These are phyloP conservation scores for Prenolepis imparis DNA, from an alignment of 2,888 invertebrate genomes.

Conservation along the genomic window DNA sequence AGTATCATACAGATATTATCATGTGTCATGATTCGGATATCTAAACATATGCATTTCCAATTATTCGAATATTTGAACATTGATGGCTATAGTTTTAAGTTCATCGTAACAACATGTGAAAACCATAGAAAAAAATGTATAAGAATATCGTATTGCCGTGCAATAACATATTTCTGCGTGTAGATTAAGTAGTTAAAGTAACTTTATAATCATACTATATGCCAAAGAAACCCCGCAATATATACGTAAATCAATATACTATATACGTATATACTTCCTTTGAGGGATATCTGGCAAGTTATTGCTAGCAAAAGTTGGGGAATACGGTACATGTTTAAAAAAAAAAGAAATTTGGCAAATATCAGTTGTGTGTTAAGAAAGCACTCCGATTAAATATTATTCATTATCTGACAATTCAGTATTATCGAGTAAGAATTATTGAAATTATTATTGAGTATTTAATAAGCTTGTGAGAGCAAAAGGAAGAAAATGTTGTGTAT, in stretches of 20 bases:
- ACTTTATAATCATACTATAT: conserved; percentile 58
- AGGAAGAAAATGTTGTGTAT: background rate
- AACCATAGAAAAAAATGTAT: conserved; percentile 10
- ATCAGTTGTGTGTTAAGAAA: background rate
- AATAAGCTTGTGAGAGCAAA: background rate
- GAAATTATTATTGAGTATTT: background rate
- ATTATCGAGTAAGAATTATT: background rate
- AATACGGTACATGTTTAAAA: background rate
- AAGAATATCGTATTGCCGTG: conserved; percentile 3
- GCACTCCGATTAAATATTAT: background rate
- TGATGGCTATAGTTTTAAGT: background rate
- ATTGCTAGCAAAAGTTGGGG: background rate
- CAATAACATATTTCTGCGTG: conserved; percentile 27
- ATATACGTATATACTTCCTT: conserved; percentile 58
- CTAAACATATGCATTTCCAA: background rate
- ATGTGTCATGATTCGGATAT: background rate
- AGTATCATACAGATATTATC: background rate
- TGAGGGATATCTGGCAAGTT: conserved; percentile 60
- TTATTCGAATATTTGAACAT: conserved; percentile 32
- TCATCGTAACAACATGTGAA: background rate
- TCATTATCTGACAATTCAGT: conserved; percentile 4
- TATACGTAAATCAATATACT: conserved; percentile 46
- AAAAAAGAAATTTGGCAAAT: background rate
- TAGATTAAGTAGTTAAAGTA: conserved; percentile 56
- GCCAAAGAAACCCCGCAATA: conserved; percentile 71